Evolutionary conservation across 2,888 invertebrate species (phyloP), one percentile per base, ranked within the genome.

Genomic region (Apoderus coryli): DNA sequence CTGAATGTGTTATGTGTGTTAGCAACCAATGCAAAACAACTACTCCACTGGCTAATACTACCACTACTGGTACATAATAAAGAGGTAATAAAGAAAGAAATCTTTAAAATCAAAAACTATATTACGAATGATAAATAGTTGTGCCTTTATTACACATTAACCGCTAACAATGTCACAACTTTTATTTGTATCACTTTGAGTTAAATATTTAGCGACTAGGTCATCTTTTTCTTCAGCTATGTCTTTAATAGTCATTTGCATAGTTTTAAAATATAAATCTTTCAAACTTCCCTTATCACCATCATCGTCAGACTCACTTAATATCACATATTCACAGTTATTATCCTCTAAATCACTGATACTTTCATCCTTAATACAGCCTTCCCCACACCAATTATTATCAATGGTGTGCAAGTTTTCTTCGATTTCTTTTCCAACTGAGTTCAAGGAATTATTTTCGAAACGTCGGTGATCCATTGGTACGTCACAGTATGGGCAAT

Each of bases 401-500:
- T 27, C 10, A 16, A 12, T 14, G 27, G 27, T 19, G 10, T n/a
- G 11, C 3, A 11, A 15, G 10, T 34, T 25, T 10, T 14, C 15
- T 23, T 30, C 11, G 6, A 12, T 29, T 29, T 34, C 35, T 27
- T 38, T 26, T 16, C 27, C 10, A 6, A 13, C 9, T 5, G 11
- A 4, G 6, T 5, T 7, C 14, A 34, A 10, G 26, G 27, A 25
- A 19, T 43, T 33, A 32, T 34, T 40, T 2, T 47, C 44, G n/a
- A n/a, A n/a, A n/a, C n/a, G n/a, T n/a, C n/a, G n/a, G n/a, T n/a
- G n/a, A n/a, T n/a, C n/a, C 51, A 57, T 50, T 9, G 47, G 45
- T 30, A 52, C 36, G 40, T 56, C 56, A 40, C 57, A 57, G 31
- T 51, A 54, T 3, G 50, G 49, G 32, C 57, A 57, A 15, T 44